These are phyloP conservation scores for Acanthopleura granulata DNA, from an alignment of 2,888 invertebrate genomes.

Conservation along the genomic window DNA sequence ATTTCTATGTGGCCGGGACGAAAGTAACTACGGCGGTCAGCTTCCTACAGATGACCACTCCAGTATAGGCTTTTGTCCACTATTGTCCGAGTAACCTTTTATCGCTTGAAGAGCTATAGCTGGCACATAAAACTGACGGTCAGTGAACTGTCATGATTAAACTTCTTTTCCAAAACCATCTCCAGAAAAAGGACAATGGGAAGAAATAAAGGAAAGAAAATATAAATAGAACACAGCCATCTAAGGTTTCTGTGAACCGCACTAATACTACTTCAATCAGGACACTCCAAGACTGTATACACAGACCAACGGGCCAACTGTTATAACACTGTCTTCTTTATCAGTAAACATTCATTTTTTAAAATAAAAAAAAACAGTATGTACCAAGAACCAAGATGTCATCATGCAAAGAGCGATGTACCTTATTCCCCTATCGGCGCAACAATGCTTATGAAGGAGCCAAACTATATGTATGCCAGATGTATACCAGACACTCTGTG, in stretches of 20 bases:
- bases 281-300: not conserved
- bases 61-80: not conserved
- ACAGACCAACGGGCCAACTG: no score
- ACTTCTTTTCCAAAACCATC: not conserved
- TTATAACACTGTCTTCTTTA: no score
- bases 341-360: no score
- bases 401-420: no score
- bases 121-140: not conserved
- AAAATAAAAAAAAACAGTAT: no score
- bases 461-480: no score
- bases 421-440: no score
- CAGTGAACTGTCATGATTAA: conserved; percentile 13
- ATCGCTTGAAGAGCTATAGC: not conserved
- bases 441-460: no score
- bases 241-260: conserved; percentile 9
- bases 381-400: no score
- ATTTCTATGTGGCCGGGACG: not conserved
- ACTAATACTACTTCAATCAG: not conserved
- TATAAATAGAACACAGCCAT: conserved; percentile 6
- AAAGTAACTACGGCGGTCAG: not conserved
- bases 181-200: not conserved
- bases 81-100: conserved; percentile 8
- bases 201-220: conserved; percentile 9
- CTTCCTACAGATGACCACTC: conserved; percentile 1
- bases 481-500: no score